A percentile compares a stretch with the other conserved stretches of the same genome.
Evolutionary conservation across 2,113 vertebrate genomes (phyloP).

Genomic region (human): GRCh38 chr4:154183001-154183500

Average conservation of each 20-base stretch:
- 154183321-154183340: neutral
- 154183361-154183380: neutral
- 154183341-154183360: neutral
- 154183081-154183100: neutral
- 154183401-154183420: neutral
- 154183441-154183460: no score
- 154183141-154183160: neutral
- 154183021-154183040: neutral
- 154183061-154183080: neutral
- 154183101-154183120: neutral
- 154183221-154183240: neutral
- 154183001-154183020: neutral
- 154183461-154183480: neutral
- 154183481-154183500: neutral
- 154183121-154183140: neutral
- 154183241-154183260: neutral
- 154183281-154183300: neutral
- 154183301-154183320: neutral
- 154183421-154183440: neutral
- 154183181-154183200: neutral
- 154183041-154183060: neutral
- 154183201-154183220: neutral
- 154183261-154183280: neutral
- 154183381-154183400: neutral
- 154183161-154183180: neutral